These are phyloP conservation scores for Schizothorax lantsangensis DNA, from an alignment of 2,797 vertebrate genomes.

Conservation along the genomic window DNA sequence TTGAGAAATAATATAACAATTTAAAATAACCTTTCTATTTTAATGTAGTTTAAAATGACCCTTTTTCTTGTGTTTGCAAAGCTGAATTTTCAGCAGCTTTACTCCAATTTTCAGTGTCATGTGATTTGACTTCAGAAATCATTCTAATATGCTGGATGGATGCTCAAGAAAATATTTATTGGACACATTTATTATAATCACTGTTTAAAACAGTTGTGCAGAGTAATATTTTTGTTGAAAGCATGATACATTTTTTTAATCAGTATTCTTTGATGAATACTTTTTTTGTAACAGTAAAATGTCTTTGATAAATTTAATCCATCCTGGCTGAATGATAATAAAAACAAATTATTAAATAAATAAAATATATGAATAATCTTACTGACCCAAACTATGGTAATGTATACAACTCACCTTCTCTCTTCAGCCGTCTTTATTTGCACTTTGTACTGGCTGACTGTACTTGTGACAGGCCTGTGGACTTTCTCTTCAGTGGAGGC, in stretches of 20 bases:
- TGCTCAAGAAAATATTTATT: too few species aligned
- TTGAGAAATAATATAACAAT: neutral
- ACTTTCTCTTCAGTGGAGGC: slow-evolving; percentile 61
- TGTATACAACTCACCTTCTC: slow-evolving; percentile 75
- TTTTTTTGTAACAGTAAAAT: too few species aligned
- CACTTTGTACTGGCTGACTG: slow-evolving; percentile 73
- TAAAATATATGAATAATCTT: neutral
- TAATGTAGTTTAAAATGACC: neutral
- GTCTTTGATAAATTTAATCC: neutral
- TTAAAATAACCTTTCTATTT: neutral
- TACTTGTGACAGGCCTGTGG: slow-evolving; percentile 64
- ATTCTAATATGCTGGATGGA: neutral
- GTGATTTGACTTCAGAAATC: neutral
- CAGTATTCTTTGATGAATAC: neutral
- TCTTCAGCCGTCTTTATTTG: slow-evolving; percentile 78
- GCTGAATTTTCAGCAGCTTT: too few species aligned
- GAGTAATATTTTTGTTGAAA: neutral
- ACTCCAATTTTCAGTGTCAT: too few species aligned
- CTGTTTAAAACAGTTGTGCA: neutral
- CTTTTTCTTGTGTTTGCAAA: neutral
- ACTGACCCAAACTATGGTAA: neutral
- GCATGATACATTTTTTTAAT: too few species aligned
- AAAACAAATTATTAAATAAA: neutral
- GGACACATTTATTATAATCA: neutral
- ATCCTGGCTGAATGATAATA: neutral